Base-by-base conservation (phyloP, 1,140 invertebrate genomes). In the Drosophila ohnishii region DNA sequence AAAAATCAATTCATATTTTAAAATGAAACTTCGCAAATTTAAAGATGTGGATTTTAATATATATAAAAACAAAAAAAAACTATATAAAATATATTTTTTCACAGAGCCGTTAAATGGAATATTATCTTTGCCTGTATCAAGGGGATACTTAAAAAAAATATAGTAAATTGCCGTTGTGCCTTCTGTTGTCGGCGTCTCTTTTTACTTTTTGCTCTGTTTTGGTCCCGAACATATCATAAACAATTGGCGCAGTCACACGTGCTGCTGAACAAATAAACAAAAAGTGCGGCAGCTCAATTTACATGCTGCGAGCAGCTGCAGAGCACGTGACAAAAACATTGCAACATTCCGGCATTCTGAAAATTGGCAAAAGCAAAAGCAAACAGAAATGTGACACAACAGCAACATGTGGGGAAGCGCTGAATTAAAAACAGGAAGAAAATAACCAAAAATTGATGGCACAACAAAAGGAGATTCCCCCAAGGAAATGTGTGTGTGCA, bases 291-390 rank as follows among this genome's bases (percentile, higher is more conserved):
- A 76, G 80, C 71, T 79, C 75, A 87, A 87, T 86, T 86, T 87
- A 70, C 74, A 75, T 75, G 59, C 70, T 19, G 32, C 48, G 28
- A 50, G 42, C 44, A 73, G 63, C 56, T 63, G 82, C 50, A 69
- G 51, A 37, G 79, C 83, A 86, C 83, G 83, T 87, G 83, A 79
- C 84, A 83, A 87, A 71, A 86, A 87, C 84, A 86, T 53, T 62
- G 57, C 62, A 66, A 60, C 40, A 66, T 56, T 16, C 61, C 35
- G 35, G 66, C 37, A 10, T 25, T 30, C 30, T 35, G 48, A 37
- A 60, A 67, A 76, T 40, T 76, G 55, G 28, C 55, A 51, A 71
- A 60, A 67, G 35, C 37, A 44, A 66, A 55, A 39, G 25, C 16
- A 66, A n/a, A 42, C 59, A 39, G 34, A 35, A 42, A 53, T 53